Percentiles rank a stretch among this genome's conserved stretches.
These are phyloP conservation scores for Pharmacophagus antenor DNA, from an alignment of 2,888 invertebrate species.

Conservation along the genomic window DNA sequence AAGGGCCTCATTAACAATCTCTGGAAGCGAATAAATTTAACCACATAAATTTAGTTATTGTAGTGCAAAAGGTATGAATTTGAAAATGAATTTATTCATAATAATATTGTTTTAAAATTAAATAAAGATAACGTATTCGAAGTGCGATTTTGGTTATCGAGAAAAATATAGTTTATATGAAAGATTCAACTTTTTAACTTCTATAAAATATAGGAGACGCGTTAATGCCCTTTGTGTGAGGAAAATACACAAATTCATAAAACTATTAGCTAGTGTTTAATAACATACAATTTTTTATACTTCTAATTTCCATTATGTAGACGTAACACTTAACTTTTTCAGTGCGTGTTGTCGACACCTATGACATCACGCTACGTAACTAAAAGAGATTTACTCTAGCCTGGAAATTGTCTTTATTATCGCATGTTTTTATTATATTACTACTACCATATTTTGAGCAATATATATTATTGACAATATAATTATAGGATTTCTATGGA, in stretches of 20 bases:
- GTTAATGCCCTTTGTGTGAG: conserved; percentile 19
- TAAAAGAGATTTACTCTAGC: conserved; percentile 1
- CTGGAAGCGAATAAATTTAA: conserved; percentile 56
- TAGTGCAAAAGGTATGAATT: background rate
- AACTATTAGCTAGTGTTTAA: background rate
- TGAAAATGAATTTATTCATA: too few species aligned
- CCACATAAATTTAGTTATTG: conserved; percentile 31
- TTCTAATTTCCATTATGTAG: conserved; percentile 37
- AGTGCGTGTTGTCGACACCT: conserved; percentile 19
- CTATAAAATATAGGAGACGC: background rate
- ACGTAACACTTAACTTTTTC: conserved; percentile 24
- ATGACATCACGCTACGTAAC: conserved; percentile 28
- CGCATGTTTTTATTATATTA: background rate
- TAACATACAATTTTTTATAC: conserved; percentile 32
- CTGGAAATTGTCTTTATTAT: background rate
- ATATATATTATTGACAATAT: background rate
- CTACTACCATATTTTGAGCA: background rate
- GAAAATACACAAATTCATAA: background rate
- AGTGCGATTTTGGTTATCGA: background rate
- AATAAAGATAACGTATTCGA: background rate
- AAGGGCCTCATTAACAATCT: conserved; percentile 37
- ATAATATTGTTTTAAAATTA: background rate
- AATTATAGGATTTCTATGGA: too few species aligned
- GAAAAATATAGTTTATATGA: too few species aligned
- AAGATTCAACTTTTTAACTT: background rate